Conservation (phyloP, 2,888 invertebrate genomes). For the Megaustenia siamemsis region DNA sequence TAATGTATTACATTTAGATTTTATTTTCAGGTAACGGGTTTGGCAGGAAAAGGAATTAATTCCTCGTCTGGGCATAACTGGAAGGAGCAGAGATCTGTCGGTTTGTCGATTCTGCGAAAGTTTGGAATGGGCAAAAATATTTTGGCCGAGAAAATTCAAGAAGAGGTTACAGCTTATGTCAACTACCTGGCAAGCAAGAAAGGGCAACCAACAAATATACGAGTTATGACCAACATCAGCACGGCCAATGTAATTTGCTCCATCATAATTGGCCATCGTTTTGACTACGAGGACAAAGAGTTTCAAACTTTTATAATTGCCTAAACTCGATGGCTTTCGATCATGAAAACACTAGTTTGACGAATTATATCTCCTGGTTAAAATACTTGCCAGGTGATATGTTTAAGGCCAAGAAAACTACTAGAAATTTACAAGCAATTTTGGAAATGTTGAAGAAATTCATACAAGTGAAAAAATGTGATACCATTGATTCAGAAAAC, state of each 20-base stretch:
- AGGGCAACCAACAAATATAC: background rate
- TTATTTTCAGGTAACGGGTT: background rate
- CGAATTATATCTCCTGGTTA: background rate
- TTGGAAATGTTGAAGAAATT: background rate
- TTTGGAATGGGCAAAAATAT: background rate
- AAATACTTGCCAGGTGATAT: background rate
- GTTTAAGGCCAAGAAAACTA: background rate
- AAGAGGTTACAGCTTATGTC: background rate
- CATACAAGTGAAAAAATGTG: conserved; percentile 7
- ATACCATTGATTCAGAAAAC: conserved; percentile 20
- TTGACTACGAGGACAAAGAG: background rate
- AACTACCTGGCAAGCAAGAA: background rate
- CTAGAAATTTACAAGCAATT: background rate
- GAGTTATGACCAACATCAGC: background rate
- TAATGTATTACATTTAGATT: background rate
- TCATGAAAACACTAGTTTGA: background rate
- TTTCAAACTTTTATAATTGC: background rate
- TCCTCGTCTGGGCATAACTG: background rate
- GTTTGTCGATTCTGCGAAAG: background rate
- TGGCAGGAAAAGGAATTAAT: background rate
- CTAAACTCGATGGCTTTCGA: background rate
- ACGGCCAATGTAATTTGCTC: conserved; percentile 18
- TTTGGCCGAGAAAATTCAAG: background rate
- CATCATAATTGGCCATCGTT: background rate
- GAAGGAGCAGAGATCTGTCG: background rate